Base-by-base conservation (phyloP, 2,797 vertebrate genomes). In the Crenichthys baileyi region DNA sequence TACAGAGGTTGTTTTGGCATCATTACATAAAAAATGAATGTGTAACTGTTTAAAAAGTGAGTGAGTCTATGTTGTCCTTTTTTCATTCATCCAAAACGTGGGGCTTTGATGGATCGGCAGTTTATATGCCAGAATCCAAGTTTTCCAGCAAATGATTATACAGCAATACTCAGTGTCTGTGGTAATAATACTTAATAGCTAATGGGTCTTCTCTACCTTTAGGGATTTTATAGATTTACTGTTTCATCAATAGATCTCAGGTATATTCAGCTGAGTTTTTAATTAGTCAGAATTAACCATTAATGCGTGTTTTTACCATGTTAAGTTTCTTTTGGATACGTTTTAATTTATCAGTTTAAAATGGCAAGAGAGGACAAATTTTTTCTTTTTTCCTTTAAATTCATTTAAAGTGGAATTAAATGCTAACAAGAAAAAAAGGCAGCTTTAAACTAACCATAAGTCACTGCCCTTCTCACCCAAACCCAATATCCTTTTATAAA, bases 371-470 rank as follows among this genome's bases (percentile, higher is more conserved):
- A 46, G 26, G n/a, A 26, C 5, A 63, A 63, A n/a, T 26, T 26
- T 5, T 68, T 13, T 6, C 5, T 96, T 96, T 11, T 96, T 60
- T 29, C 20, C n/a, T 61, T 41, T 31, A 72, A 51, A 29, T 63
- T 76, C n/a, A 53, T 22, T 97, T 95, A 97, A 97, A 96, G 93
- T 95, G 93, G 94, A 96, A 94, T 96, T 94, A 94, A 96, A 96
- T 94, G 85, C 95, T 93, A 93, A 95, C 96, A 96, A 97, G 97
- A 95, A 97, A 96, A 97, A 63, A 61, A 70, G 41, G 97, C 94
- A 94, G 96, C 96, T 96, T 97, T 97, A 96, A 97, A 96, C 96
- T 97, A 95, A 94, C 95, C 95, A 97, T 97, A 96, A 97, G 96
- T 96, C 96, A 95, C 93, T 95, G 94, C 93, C 94, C 94, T 95